Base-by-base conservation (phyloP, 1,140 invertebrate genomes). In the Drosophila ironensis region DNA sequence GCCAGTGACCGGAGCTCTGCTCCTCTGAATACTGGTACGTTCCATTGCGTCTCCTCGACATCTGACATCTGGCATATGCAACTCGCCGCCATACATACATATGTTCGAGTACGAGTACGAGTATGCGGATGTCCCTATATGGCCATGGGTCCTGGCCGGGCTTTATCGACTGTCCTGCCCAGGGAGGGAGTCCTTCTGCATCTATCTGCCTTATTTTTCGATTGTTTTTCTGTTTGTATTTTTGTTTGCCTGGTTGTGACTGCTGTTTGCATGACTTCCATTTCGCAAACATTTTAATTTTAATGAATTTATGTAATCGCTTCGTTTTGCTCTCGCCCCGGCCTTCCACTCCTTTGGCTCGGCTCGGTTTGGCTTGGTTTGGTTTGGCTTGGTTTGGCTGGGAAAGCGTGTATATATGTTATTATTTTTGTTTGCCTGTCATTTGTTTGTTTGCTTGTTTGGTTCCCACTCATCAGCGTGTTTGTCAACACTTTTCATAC, bases 221-320 rank as follows among this genome's bases (percentile, higher is more conserved):
- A 4, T 28, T 17, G 4, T 12, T n/a, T n/a, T 20, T 9, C 4
- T 19, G 19, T 14, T 9, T 7, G 1, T 11, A n/a, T 2, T 48
- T 46, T 22, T 42, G 67, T 37, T 42, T 30, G 16, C 30, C 25
- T 59, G 57, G 52, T 56, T 56, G 63, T 30, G 46, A 54, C 67
- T 52, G 47, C 44, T 74, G 53, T 68, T 59, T 75, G 72, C 44
- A 14, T 77, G 73, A 67, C 73, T 54, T 72, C 53, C 73, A 78
- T 78, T 77, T 72, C 40, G 48, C 61, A 78, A 78, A 61, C 74
- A 78, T 78, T 78, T 77, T 77, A 77, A 77, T 77, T 77, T 77
- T 78, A 77, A 77, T 77, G 73, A 77, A 77, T 77, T 77, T 77
- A 77, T 77, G 61, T 73, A 77, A 77, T 78, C 73, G 74, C 50